phyloP scores from a whole-genome alignment of 2,888 invertebrate genomes.

The Oscheius sp. region DNA sequence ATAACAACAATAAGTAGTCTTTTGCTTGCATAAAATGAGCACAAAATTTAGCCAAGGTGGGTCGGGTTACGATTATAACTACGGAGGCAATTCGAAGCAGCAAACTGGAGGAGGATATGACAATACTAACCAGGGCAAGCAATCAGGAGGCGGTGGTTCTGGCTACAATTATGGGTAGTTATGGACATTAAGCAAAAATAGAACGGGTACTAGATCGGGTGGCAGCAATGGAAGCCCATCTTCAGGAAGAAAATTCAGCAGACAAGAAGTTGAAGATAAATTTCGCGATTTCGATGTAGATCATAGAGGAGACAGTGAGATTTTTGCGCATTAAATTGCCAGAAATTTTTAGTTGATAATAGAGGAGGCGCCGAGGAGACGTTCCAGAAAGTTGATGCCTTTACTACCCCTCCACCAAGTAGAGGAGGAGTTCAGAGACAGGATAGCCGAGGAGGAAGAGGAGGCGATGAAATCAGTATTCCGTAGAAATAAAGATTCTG shows the following conservation, averaged over 20 bases:
- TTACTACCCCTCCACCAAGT: not conserved
- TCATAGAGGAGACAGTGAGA: not conserved
- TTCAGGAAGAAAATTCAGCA: not conserved
- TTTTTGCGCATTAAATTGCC: not conserved
- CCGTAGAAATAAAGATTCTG: slow-evolving; percentile 8
- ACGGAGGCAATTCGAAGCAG: not conserved
- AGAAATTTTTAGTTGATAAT: not conserved
- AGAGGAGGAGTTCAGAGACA: not conserved
- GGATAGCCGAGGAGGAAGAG: no score
- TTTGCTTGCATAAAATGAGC: not conserved
- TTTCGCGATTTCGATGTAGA: slow-evolving; percentile 23
- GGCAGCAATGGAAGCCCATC: not conserved
- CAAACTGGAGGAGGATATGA: not conserved
- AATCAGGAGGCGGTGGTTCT: slow-evolving; percentile 4
- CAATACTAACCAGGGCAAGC: not conserved
- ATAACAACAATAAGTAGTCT: not conserved
- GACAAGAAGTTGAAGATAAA: slow-evolving; percentile 20
- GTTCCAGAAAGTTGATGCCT: slow-evolving; percentile 8
- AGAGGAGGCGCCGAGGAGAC: not conserved
- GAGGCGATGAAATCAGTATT: slow-evolving; percentile 12
- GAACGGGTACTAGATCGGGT: no score
- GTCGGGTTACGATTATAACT: slow-evolving; percentile 14
- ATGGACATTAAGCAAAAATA: not conserved
- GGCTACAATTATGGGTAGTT: slow-evolving; percentile 19
- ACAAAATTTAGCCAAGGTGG: slow-evolving; percentile 11